Evolutionary conservation across 2,113 vertebrate species (phyloP).

Genomic region (Myiozetetes cayanensis): DNA sequence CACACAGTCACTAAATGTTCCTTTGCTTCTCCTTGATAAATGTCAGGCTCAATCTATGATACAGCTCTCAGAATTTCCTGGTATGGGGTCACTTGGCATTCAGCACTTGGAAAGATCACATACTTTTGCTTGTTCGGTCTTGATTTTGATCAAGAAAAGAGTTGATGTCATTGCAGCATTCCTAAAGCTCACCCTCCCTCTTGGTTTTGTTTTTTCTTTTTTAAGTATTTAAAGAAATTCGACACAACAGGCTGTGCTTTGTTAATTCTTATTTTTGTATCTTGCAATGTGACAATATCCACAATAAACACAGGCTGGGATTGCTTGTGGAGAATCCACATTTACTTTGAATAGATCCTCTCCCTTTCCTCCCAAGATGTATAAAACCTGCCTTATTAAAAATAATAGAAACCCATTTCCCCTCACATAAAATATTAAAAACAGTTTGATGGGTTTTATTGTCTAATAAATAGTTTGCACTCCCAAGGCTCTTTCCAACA

Average conservation of each 20-base stretch:
- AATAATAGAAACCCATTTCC: not conserved
- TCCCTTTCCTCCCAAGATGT: not conserved
- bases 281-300: not conserved
- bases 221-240: not conserved
- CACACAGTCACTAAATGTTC: not conserved
- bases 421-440: slow-evolving; percentile 16
- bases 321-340: not conserved
- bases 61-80: not conserved
- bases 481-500: not conserved
- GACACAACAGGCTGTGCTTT: slow-evolving; percentile 2
- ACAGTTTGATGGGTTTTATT: not conserved
- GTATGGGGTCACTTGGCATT: slow-evolving; percentile 22
- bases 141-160: slow-evolving; percentile 31
- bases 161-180: slow-evolving; percentile 2
- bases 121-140: slow-evolving; percentile 20
- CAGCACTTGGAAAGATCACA: not conserved
- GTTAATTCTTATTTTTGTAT: slow-evolving; percentile 10
- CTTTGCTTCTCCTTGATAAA: not conserved
- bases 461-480: slow-evolving; percentile 35
- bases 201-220: not conserved
- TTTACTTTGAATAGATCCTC: not conserved
- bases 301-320: slow-evolving; percentile 26
- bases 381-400: not conserved
- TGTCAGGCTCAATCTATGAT: not conserved
- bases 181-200: not conserved